Conservation (phyloP, 1,140 invertebrate species). For the Sitobion miscanthi region DNA sequence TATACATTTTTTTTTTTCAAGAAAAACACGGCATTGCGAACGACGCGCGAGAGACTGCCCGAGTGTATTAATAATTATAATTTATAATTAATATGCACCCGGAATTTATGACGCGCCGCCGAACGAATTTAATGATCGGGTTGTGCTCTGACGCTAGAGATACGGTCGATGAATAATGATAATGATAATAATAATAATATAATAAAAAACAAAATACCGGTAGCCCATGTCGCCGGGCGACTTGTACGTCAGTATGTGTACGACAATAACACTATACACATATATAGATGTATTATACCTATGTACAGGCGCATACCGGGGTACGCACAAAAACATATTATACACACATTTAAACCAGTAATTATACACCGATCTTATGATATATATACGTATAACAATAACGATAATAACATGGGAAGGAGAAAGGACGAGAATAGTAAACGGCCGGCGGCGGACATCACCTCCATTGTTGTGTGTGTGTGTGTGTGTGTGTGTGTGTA, state of each 20-base stretch:
- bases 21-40: background rate
- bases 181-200: background rate
- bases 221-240: background rate
- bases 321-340: background rate
- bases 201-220: constrained; percentile 45
- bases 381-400: background rate
- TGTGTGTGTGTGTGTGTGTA: background rate
- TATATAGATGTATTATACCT: background rate
- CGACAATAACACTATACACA: background rate
- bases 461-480: background rate
- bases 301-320: background rate
- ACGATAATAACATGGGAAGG: background rate
- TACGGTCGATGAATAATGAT: constrained; percentile 2
- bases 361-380: constrained; percentile 28
- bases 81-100: constrained; percentile 29
- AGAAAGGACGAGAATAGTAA: background rate
- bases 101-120: constrained; percentile 22
- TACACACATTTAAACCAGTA: constrained; percentile 33
- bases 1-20: background rate
- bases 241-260: background rate
- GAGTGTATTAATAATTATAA: constrained; percentile 34
- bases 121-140: constrained; percentile 32
- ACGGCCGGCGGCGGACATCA: background rate
- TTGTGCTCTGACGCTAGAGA: background rate
- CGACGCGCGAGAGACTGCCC: background rate